Conservation (phyloP, 2,113 vertebrate genomes). For the Grammomys dolichurus region DNA sequence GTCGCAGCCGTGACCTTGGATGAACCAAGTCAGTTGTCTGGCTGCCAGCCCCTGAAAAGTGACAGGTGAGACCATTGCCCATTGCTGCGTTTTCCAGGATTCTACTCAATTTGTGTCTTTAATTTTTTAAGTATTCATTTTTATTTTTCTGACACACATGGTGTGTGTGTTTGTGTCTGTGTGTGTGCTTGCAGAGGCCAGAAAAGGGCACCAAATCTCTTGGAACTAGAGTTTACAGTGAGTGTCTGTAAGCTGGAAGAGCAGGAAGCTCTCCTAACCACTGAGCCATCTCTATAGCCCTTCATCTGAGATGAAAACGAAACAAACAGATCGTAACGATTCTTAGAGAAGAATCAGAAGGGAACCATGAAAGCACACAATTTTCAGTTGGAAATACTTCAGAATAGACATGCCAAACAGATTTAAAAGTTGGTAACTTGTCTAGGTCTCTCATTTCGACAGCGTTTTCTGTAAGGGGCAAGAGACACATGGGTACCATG, state of each 20-base stretch:
- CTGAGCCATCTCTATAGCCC: background rate
- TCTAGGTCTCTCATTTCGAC: background rate
- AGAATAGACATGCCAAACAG: background rate
- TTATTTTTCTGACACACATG: background rate
- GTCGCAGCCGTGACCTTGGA: background rate
- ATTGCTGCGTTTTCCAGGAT: background rate
- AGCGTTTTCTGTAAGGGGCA: background rate
- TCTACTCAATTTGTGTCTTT: background rate
- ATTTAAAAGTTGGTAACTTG: background rate
- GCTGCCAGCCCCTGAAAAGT: background rate
- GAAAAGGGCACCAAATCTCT: background rate
- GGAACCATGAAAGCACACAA: background rate
- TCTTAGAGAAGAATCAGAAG: background rate
- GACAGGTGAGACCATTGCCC: background rate
- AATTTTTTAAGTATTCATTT: background rate
- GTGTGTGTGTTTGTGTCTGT: background rate
- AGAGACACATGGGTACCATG: background rate
- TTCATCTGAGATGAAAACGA: background rate
- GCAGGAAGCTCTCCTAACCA: background rate
- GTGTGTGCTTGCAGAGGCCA: background rate
- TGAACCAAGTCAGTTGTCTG: background rate
- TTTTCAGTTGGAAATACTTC: constrained; percentile 40
- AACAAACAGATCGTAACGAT: background rate
- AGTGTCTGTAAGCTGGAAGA: background rate
- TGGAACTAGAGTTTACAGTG: background rate